Percentiles rank a stretch among this genome's conserved stretches.
Conservation (phyloP, 2,888 invertebrate species). For the Tetragnatha montana region DNA sequence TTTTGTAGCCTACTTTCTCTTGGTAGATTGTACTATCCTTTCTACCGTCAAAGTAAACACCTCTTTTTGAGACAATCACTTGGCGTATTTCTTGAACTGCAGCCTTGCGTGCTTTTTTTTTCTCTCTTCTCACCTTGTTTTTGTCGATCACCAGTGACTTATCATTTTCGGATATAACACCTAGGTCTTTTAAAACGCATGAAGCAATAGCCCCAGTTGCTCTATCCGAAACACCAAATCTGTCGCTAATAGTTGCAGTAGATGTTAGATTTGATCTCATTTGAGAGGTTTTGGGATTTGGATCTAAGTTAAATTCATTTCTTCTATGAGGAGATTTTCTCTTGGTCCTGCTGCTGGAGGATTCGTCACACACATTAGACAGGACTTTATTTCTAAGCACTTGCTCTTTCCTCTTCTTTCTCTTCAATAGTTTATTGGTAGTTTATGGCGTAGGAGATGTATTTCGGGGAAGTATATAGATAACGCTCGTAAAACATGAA, state of each 20-base stretch:
- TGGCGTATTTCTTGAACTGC: neutral
- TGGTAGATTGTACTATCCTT: neutral
- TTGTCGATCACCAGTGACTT: neutral
- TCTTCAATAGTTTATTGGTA: too few species aligned
- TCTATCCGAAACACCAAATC: neutral
- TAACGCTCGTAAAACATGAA: too few species aligned
- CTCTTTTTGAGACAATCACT: neutral
- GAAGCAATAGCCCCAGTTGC: neutral
- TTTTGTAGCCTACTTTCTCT: neutral
- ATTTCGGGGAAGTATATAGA: too few species aligned
- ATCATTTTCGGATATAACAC: neutral
- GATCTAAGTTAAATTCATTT: neutral
- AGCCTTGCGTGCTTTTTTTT: neutral
- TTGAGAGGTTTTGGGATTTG: neutral
- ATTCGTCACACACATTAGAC: neutral
- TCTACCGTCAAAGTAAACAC: neutral
- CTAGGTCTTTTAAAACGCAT: neutral
- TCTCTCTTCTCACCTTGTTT: neutral
- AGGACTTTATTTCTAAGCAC: neutral
- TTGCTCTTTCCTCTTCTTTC: too few species aligned
- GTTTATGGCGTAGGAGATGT: too few species aligned
- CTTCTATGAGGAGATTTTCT: neutral
- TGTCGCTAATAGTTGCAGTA: neutral
- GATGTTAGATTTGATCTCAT: neutral
- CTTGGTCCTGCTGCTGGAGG: neutral